These are phyloP conservation scores for Anneissia japonica DNA, from an alignment of 35 echinoderm and acorn worm genomes.

Conservation along the genomic window DNA sequence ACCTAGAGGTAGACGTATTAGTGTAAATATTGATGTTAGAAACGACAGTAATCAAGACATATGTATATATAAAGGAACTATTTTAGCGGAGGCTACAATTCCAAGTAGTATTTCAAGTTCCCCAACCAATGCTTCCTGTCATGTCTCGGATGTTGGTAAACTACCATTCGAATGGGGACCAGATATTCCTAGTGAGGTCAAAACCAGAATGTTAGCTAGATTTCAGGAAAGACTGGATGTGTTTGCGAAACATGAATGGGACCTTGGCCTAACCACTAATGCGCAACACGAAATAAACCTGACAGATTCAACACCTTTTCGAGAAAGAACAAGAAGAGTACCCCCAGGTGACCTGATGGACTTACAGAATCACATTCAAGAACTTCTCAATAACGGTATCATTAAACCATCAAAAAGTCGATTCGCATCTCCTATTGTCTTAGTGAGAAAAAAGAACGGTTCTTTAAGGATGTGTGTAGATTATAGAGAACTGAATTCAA, in stretches of 20 bases:
- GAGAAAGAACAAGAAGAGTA: constrained; percentile 34
- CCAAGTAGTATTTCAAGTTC: not conserved
- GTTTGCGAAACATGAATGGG: constrained; percentile 30
- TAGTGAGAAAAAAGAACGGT: constrained; percentile 70
- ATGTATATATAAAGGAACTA: not conserved
- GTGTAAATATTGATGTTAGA: not conserved
- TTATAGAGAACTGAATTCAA: constrained; percentile 50
- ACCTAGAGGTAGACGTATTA: not conserved
- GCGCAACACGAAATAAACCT: constrained; percentile 26
- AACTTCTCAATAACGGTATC: constrained; percentile 17
- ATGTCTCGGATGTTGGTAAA: not conserved
- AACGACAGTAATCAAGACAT: not conserved
- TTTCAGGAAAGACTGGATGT: constrained; percentile 3
- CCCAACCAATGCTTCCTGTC: too few relatives aligned
- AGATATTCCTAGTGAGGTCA: not conserved
- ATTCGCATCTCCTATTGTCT: constrained; percentile 61
- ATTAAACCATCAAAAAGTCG: constrained; percentile 47
- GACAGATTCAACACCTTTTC: constrained; percentile 35
- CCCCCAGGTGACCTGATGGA: constrained; percentile 23
- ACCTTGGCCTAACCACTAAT: not conserved
- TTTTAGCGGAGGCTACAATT: not conserved
- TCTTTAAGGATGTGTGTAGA: constrained; percentile 53
- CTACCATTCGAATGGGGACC: constrained; percentile 61
- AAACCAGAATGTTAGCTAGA: constrained; percentile 4
- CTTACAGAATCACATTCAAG: constrained; percentile 21